phyloP scores from a whole-genome alignment of 2,888 invertebrate genomes.

The Nemapogon koenigi region DNA sequence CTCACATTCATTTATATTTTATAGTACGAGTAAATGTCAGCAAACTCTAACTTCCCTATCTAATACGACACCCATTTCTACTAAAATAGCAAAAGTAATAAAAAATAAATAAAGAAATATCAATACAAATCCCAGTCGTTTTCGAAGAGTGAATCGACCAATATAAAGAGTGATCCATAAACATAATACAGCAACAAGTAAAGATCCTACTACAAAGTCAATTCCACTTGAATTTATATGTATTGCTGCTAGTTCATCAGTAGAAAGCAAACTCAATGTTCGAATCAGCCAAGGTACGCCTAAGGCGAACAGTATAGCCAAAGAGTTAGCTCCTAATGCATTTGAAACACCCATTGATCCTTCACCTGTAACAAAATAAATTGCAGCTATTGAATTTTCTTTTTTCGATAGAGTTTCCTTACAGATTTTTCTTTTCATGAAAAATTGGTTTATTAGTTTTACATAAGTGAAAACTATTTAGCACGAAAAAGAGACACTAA shows the following conservation, averaged over 20 bases:
- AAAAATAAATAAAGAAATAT: constrained; percentile 72
- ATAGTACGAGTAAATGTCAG: no score
- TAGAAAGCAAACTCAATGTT: constrained; percentile 60
- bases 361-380: constrained; percentile 66
- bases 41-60: constrained; percentile 23
- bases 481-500: no score
- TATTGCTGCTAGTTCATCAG: constrained; percentile 60
- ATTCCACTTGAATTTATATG: constrained; percentile 80
- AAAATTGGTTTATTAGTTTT: no score
- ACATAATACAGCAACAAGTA: constrained; percentile 74
- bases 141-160: constrained; percentile 76
- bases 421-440: no score
- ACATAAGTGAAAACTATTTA: no score
- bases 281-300: constrained; percentile 87
- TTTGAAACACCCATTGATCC: constrained; percentile 89
- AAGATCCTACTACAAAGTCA: constrained; percentile 80
- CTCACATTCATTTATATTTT: no score
- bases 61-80: constrained; percentile 78
- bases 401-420: no score
- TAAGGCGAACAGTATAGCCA: constrained; percentile 83
- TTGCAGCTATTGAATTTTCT: no score
- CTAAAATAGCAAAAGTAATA: constrained; percentile 77
- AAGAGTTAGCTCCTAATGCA: constrained; percentile 83
- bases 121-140: constrained; percentile 71
- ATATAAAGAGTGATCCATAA: constrained; percentile 72